A percentile compares a stretch with the other conserved stretches of the same genome.
Evolutionary conservation across 1,140 invertebrate genomes (phyloP).

Genomic region (Sinonovacula constricta): DNA sequence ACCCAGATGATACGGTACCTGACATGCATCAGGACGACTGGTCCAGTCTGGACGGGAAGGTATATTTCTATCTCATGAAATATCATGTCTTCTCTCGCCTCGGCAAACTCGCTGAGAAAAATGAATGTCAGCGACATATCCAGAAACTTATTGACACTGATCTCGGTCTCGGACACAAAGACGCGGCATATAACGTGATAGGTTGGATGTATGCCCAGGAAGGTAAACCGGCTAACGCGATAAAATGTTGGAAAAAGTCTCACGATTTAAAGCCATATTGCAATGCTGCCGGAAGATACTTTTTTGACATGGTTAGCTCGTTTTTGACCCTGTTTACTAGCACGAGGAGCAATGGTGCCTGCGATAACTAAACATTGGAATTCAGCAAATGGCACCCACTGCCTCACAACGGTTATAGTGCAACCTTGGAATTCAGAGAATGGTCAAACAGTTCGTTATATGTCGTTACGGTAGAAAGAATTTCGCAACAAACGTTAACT

Average conservation of each 20-base stretch:
- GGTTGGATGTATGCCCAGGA: background rate
- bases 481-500: no score
- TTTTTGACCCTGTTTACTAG: no score
- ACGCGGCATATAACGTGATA: background rate
- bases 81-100: background rate
- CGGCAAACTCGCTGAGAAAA: background rate
- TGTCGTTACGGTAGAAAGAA: no score
- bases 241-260: background rate
- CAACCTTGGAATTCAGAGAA: no score
- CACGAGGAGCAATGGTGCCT: no score
- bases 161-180: background rate
- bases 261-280: background rate
- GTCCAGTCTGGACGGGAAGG: background rate
- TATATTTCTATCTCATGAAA: background rate
- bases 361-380: no score
- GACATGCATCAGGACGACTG: background rate
- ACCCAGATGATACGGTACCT: background rate
- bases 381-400: no score
- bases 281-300: background rate
- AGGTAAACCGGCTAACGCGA: background rate
- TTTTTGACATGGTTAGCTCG: no score
- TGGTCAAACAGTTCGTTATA: no score
- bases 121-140: background rate
- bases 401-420: no score
- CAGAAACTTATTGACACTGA: background rate